A percentile compares a stretch with the other conserved stretches of the same genome.
Conservation (phyloP, 2,797 vertebrate genomes). For the Propithecus perrieri region DNA sequence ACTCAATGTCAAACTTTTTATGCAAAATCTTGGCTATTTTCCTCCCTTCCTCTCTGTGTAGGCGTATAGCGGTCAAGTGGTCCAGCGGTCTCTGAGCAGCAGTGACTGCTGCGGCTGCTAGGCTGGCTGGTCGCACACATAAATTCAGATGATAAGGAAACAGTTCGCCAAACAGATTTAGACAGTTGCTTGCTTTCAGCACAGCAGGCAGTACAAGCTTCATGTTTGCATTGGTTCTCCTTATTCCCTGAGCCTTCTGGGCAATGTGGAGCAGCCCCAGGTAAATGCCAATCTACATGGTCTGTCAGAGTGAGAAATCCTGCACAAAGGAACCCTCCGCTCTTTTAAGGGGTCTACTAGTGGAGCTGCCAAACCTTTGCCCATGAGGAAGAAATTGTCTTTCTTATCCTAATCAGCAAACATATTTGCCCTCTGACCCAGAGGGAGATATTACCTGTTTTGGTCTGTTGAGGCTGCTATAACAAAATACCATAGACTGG, state of each 20-base stretch:
- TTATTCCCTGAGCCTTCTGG: not conserved
- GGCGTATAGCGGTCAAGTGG: not conserved
- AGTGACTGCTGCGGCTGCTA: not conserved
- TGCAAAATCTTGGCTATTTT: not conserved
- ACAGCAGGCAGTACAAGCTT: not conserved
- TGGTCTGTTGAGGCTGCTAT: not conserved
- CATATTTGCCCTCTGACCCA: not conserved
- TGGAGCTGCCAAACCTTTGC: not conserved
- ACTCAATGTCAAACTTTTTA: not conserved
- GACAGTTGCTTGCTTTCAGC: not conserved
- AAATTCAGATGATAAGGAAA: not conserved
- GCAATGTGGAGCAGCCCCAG: not conserved
- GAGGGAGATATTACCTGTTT: not conserved
- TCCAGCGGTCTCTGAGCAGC: not conserved
- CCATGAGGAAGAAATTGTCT: not conserved
- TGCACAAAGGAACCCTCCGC: not conserved
- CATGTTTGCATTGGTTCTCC: not conserved
- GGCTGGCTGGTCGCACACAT: not conserved
- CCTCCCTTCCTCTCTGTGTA: not conserved
- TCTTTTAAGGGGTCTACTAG: not conserved
- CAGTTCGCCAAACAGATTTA: not conserved
- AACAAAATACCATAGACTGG: not conserved
- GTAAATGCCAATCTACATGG: not conserved
- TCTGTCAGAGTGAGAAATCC: not conserved
- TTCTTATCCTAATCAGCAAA: not conserved